Evolutionary conservation across 1,140 invertebrate species (phyloP).

Genomic region (Lerema accius): DNA sequence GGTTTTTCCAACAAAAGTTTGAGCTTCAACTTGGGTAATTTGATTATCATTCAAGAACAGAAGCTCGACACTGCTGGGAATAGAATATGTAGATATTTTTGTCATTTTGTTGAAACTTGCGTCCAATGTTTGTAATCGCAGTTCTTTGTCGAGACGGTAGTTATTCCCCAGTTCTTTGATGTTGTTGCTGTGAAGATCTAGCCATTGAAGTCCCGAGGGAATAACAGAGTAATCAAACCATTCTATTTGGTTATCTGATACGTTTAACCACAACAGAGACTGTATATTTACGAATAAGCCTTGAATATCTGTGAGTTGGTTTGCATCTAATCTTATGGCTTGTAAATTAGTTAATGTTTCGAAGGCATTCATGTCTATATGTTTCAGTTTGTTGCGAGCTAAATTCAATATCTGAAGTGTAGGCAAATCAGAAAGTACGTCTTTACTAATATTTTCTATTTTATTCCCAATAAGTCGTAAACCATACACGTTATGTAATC

Average conservation of each 20-base stretch:
- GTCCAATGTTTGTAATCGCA: constrained; percentile 90
- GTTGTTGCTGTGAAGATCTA: constrained; percentile 95
- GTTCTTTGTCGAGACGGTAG: constrained; percentile 86
- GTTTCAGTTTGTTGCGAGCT: constrained; percentile 91
- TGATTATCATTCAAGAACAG: constrained; percentile 93
- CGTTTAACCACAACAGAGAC: constrained; percentile 93
- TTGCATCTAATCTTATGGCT: constrained; percentile 93
- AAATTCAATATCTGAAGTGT: constrained; percentile 94
- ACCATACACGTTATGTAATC: constrained; percentile 91
- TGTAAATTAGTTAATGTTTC: constrained; percentile 90
- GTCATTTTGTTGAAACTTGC: constrained; percentile 92
- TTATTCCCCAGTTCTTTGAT: constrained; percentile 92
- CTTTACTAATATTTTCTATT: constrained; percentile 92
- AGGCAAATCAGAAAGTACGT: constrained; percentile 91
- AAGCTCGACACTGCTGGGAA: constrained; percentile 90
- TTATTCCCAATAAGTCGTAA: constrained; percentile 94
- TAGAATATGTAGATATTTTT: constrained; percentile 86
- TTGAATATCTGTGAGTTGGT: constrained; percentile 92
- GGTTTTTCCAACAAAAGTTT: constrained; percentile 92
- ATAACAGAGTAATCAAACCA: constrained; percentile 96
- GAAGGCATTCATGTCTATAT: constrained; percentile 92
- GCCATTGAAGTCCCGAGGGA: constrained; percentile 91
- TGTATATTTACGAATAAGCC: constrained; percentile 92
- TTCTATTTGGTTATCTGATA: constrained; percentile 94
- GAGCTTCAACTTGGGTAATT: constrained; percentile 89